Base-by-base conservation (phyloP, 2,113 vertebrate genomes). In the Zosterops hypoxanthus region DNA sequence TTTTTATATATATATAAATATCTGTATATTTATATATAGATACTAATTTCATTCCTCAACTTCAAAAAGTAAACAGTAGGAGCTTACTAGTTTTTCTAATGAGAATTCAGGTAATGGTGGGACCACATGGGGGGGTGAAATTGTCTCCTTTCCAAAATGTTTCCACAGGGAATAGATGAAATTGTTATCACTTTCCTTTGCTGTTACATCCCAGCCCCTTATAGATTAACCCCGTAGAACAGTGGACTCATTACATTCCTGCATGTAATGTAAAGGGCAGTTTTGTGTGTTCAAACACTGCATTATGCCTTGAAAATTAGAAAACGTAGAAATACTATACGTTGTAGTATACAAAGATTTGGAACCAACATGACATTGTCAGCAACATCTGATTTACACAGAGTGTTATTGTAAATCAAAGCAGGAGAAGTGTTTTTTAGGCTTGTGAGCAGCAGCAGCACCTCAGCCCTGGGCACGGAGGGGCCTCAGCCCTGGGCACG, bases 201-300 rank as follows among this genome's bases (percentile, higher is more conserved):
- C 41, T 82, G 50, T 42, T 46, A 36, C 50, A 42, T 57, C 39
- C 31, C 61, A 52, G 29, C 14, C n/a, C 4, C 5, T 33, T 36
- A 15, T 2, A 26, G 44, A 20, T 68, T 42, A 50, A 34, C 19
- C 29, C 33, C 0, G 0, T 0, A n/a, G 52, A 28, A 53, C 6
- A 21, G 21, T 12, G 20, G 34, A 15, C 21, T 89, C 33, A 26
- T 41, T 76, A 31, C 44, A 12, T 50, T 76, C 16, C 25, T 49
- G 29, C 5, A 13, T 2, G 0, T 9, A 44, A 44, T 44, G 10
- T n/a, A 21, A 76, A 65, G 34, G 24, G 44, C 34, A 29, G 1
- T 39, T 87, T 18, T 39, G 63, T 22, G 31, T 31, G 29, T 61
- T 63, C 23, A 50, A 16, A 12, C n/a, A 9, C 36, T 31, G 23